phyloP scores from a whole-genome alignment of 2,113 vertebrate genomes.

The Mesoclemmys tuberculata region DNA sequence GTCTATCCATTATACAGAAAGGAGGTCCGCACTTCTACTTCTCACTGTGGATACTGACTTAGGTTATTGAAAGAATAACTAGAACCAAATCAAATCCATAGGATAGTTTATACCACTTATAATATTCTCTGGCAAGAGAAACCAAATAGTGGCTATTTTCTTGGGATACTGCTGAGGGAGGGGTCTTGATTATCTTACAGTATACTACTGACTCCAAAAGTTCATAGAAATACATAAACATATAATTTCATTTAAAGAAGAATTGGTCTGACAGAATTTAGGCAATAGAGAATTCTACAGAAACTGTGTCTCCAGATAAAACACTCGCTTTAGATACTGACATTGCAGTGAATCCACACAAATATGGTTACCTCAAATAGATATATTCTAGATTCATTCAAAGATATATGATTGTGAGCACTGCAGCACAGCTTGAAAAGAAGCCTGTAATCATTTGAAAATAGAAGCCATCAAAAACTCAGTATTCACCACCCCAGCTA shows the following conservation, averaged over 20 bases:
- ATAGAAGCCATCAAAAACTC: neutral
- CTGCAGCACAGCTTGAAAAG: neutral
- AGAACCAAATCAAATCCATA: conserved; percentile 31
- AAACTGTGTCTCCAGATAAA: neutral
- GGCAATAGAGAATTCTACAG: neutral
- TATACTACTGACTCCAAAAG: neutral
- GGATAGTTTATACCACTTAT: conserved; percentile 2
- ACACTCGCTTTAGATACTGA: neutral
- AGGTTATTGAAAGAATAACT: conserved; percentile 28
- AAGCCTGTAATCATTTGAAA: neutral
- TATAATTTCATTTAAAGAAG: neutral
- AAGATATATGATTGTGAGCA: neutral
- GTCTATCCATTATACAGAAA: conserved; percentile 57
- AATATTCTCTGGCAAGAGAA: conserved; percentile 26
- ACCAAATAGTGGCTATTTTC: neutral
- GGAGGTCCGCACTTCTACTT: conserved; percentile 43
- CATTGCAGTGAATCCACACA: neutral
- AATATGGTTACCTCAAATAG: neutral
- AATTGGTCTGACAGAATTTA: neutral
- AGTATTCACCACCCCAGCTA: neutral
- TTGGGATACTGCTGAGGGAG: neutral
- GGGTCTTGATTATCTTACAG: neutral
- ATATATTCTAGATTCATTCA: neutral
- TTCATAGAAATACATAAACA: neutral
- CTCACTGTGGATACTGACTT: conserved; percentile 33